A percentile compares a stretch with the other conserved stretches of the same genome.
These are phyloP conservation scores for Heliconius sara DNA, from an alignment of 2,888 invertebrate species.

Conservation along the genomic window DNA sequence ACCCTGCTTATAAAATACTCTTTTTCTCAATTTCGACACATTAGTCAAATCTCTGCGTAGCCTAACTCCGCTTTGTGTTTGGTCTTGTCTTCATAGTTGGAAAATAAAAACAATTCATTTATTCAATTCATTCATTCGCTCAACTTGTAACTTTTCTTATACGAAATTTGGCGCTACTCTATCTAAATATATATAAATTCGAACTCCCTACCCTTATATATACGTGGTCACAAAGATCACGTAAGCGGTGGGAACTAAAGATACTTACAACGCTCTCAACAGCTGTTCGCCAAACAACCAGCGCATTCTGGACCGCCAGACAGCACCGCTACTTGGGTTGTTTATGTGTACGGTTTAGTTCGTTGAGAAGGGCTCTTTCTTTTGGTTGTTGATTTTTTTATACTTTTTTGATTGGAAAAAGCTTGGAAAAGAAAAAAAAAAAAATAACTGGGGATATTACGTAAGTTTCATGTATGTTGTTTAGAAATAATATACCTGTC, in stretches of 20 bases:
- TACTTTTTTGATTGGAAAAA: neutral
- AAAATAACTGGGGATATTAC: no score
- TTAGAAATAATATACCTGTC: no score
- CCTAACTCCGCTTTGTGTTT: no score
- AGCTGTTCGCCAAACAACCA: slow-evolving; percentile 64
- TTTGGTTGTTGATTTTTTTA: neutral
- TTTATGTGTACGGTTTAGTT: slow-evolving; percentile 11
- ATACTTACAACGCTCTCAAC: slow-evolving; percentile 63
- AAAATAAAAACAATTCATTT: no score
- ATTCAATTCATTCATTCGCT: no score
- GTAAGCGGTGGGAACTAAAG: slow-evolving; percentile 66
- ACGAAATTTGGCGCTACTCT: neutral
- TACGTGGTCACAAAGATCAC: slow-evolving; percentile 54
- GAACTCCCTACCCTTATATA: slow-evolving; percentile 43
- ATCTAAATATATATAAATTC: slow-evolving; percentile 18
- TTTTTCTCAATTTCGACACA: no score
- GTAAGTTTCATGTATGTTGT: no score
- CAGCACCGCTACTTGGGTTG: slow-evolving; percentile 19
- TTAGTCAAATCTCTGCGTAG: no score
- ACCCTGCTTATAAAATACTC: no score
- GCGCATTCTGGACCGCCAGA: slow-evolving; percentile 51
- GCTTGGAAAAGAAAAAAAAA: no score
- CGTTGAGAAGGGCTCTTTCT: neutral
- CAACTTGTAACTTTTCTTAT: neutral
- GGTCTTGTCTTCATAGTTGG: no score